phyloP scores from a whole-genome alignment of 2,888 invertebrate species.

The Orthosia cruda region DNA sequence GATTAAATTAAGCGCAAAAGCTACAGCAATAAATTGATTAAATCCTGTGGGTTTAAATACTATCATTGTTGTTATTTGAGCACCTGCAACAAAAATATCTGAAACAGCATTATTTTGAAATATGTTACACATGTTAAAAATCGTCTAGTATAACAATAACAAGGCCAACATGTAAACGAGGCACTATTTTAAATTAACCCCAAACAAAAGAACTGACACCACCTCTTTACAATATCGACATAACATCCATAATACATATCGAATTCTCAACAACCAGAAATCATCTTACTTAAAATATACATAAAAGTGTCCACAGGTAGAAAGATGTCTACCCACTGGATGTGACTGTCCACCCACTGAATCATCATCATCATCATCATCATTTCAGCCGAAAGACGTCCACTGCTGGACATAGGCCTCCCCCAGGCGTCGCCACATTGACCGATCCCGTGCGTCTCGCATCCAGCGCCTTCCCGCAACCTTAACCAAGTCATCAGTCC shows the following conservation, averaged over 20 bases:
- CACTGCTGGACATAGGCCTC: too few species aligned
- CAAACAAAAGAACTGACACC: not conserved
- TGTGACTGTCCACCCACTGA: constrained; percentile 34
- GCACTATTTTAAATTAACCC: not conserved
- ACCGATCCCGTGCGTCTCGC: too few species aligned
- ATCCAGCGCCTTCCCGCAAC: too few species aligned
- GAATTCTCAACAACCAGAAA: not conserved
- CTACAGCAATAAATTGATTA: not conserved
- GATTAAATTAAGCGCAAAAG: not conserved
- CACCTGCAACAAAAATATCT: not conserved
- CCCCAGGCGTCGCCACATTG: too few species aligned
- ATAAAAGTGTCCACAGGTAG: constrained; percentile 42
- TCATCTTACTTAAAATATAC: constrained; percentile 5
- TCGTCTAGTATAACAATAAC: not conserved
- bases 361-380: too few species aligned
- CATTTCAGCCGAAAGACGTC: too few species aligned
- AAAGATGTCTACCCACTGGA: constrained; percentile 26
- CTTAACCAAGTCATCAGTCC: too few species aligned
- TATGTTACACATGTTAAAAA: not conserved
- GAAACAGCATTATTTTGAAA: not conserved
- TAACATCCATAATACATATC: not conserved
- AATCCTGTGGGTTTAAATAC: too few species aligned
- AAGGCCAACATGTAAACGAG: not conserved
- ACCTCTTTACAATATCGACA: not conserved
- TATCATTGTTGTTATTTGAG: too few species aligned